Evolutionary conservation across 2,888 invertebrate genomes (phyloP).

Genomic region (Dicycla oo): DNA sequence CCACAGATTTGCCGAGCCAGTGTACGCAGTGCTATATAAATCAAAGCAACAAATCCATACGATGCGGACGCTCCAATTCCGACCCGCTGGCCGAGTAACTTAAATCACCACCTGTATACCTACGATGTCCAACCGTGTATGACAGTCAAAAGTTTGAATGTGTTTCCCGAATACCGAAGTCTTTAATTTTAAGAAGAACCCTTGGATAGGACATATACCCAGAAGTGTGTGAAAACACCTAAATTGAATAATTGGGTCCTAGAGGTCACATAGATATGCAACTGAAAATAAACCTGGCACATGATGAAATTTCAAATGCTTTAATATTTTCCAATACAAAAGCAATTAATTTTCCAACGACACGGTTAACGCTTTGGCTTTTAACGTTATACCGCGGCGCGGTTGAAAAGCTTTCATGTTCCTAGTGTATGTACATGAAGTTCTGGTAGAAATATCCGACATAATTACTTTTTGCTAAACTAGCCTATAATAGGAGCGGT

Average conservation of each 20-base stretch:
- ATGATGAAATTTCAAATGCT: constrained; percentile 3
- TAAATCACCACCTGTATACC: too few species aligned
- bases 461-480: constrained; percentile 8
- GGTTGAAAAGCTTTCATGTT: constrained; percentile 11
- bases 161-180: too few species aligned
- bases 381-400: background rate
- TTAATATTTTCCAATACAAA: constrained; percentile 9
- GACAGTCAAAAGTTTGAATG: too few species aligned
- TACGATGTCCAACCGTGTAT: too few species aligned
- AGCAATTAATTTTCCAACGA: constrained; percentile 17
- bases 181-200: too few species aligned
- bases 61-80: too few species aligned
- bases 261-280: background rate
- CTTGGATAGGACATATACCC: background rate
- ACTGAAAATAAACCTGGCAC: background rate
- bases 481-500: background rate
- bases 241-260: background rate
- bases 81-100: too few species aligned
- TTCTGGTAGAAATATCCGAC: constrained; percentile 13
- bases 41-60: too few species aligned
- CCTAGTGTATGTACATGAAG: background rate
- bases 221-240: background rate
- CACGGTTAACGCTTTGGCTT: constrained; percentile 6
- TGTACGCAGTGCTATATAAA: too few species aligned
- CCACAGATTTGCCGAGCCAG: too few species aligned